A percentile compares a stretch with the other conserved stretches of the same genome.
Evolutionary conservation across 92 coral and sea anemone genomes (phyloP).

Genomic region (Scolanthus callimorphus): DNA sequence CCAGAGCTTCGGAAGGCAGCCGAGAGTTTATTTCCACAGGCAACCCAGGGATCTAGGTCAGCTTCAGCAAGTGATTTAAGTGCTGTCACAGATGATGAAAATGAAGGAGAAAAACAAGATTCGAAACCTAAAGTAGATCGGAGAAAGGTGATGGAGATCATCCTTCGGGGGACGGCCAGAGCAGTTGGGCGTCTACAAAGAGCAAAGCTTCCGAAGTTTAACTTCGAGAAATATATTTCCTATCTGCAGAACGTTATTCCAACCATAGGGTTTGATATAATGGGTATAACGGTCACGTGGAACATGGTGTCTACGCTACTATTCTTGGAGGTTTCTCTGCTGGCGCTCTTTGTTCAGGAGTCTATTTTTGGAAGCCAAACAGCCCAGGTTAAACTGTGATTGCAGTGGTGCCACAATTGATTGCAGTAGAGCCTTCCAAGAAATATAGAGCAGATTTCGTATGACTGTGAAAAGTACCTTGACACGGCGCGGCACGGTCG

Average conservation of each 20-base stretch:
- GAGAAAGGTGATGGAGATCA: conserved; percentile 56
- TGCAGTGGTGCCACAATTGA: background rate
- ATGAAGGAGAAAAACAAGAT: conserved; percentile 6
- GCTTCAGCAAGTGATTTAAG: conserved; percentile 1
- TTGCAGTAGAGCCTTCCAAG: too few relatives aligned
- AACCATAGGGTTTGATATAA: conserved; percentile 67
- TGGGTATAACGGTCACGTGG: conserved; percentile 82
- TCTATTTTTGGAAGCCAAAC: conserved; percentile 83
- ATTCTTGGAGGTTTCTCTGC: conserved; percentile 72
- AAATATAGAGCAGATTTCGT: too few relatives aligned
- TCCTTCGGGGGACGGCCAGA: conserved; percentile 80
- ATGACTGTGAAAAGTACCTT: too few relatives aligned
- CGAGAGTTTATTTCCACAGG: background rate
- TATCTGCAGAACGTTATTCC: conserved; percentile 86
- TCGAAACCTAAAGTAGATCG: conserved; percentile 46
- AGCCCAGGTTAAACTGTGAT: conserved; percentile 58
- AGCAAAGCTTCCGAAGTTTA: conserved; percentile 77
- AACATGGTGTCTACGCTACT: conserved; percentile 83
- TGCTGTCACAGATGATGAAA: conserved; percentile 52
- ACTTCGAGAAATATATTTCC: conserved; percentile 89
- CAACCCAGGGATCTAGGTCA: background rate
- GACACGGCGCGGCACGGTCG: too few relatives aligned
- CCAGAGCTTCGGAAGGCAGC: background rate
- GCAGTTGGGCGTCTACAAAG: conserved; percentile 76
- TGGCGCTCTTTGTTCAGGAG: conserved; percentile 86